Conservation (phyloP, 2,113 vertebrate genomes). For the Carlito syrichta region DNA sequence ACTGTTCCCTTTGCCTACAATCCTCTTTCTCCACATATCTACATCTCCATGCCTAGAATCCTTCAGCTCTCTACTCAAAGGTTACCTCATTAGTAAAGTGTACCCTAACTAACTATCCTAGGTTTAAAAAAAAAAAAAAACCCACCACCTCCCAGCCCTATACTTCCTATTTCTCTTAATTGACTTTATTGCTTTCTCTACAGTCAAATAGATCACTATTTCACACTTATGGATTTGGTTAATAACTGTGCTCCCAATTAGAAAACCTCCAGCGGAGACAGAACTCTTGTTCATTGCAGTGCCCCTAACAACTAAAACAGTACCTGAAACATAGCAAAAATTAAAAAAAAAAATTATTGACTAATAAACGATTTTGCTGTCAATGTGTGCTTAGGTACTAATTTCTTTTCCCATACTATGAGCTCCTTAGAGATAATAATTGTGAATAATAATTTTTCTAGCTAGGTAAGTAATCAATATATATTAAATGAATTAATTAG, state of each 20-base stretch:
- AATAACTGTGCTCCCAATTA: not conserved
- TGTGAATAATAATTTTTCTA: not conserved
- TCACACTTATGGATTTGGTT: not conserved
- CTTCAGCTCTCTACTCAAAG: not conserved
- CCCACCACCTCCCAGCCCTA: fast-evolving
- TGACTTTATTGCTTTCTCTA: not conserved
- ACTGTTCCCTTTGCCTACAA: not conserved
- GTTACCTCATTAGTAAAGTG: not conserved
- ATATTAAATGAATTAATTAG: not conserved
- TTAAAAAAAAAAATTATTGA: not conserved
- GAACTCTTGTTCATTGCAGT: not conserved
- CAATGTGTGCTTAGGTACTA: not conserved
- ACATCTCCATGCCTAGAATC: not conserved
- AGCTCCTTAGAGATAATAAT: not conserved
- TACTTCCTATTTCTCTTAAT: not conserved
- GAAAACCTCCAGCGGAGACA: not conserved
- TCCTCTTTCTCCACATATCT: not conserved
- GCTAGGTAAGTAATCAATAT: not conserved
- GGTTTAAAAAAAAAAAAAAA: not conserved
- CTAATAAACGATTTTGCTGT: not conserved
- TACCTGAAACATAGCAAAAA: not conserved
- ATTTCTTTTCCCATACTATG: not conserved
- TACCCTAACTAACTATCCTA: not conserved
- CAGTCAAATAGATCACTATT: not conserved
- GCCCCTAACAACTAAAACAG: not conserved